Conservation (phyloP, 1,140 invertebrate species). For the Branchinecta lynchi region DNA sequence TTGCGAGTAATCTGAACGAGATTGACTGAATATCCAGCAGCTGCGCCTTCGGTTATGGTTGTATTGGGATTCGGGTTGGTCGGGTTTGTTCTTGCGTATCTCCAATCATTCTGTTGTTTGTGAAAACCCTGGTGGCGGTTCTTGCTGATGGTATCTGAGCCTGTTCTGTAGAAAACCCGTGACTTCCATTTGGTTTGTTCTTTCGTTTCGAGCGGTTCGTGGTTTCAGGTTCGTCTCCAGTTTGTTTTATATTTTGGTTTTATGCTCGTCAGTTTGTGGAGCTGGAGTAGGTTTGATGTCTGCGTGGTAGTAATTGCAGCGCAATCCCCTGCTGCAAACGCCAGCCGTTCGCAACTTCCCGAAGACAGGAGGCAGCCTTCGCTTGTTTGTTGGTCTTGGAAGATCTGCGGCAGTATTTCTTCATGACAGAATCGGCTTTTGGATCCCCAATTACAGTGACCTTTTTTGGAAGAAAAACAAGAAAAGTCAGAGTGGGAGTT, state of each 20-base stretch:
- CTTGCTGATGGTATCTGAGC: constrained; percentile 8
- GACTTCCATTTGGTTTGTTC: constrained; percentile 5
- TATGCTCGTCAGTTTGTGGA: constrained; percentile 2
- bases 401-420: constrained; percentile 3
- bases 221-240: constrained; percentile 3
- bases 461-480: neutral
- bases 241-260: neutral
- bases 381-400: neutral
- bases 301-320: constrained; percentile 1
- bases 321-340: constrained; percentile 8
- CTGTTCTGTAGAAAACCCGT: constrained; percentile 5
- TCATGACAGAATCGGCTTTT: constrained; percentile 1
- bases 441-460: constrained; percentile 1
- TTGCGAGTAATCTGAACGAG: neutral
- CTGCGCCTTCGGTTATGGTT: constrained; percentile 8
- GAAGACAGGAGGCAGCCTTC: neutral
- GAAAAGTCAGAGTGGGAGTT: constrained; percentile 3
- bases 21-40: constrained; percentile 3
- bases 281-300: constrained; percentile 4
- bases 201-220: neutral
- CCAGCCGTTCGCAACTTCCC: constrained; percentile 2
- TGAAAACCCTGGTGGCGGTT: constrained; percentile 1
- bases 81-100: neutral
- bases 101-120: constrained; percentile 6
- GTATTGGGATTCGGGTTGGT: neutral